Evolutionary conservation across 2,797 vertebrate genomes (phyloP).

Genomic region (Muscicapa comitata): DNA sequence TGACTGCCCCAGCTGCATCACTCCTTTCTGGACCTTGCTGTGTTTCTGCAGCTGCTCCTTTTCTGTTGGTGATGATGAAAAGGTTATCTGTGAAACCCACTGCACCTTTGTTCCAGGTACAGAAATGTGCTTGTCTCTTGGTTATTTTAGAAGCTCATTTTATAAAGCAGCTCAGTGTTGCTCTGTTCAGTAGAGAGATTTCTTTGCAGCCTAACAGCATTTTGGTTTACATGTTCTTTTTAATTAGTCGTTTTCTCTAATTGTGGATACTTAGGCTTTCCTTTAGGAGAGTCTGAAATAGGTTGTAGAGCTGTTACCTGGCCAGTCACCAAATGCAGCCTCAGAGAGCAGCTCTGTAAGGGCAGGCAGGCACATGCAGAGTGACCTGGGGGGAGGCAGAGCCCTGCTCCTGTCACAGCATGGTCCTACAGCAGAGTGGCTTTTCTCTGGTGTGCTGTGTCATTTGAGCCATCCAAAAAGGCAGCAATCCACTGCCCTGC

Average conservation of each 20-base stretch:
- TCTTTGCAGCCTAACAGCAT: neutral
- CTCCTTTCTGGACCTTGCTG: neutral
- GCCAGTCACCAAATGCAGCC: neutral
- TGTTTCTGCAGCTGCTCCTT: neutral
- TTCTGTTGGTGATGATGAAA: neutral
- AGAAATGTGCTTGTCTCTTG: neutral
- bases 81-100: neutral
- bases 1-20: neutral
- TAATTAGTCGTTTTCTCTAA: neutral
- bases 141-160: neutral
- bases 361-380: neutral
- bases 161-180: neutral
- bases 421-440: accelerated
- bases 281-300: neutral
- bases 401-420: accelerated
- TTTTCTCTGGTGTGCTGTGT: neutral
- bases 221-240: neutral
- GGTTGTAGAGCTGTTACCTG: neutral
- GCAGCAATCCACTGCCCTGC: neutral
- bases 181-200: neutral
- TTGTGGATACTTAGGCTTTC: neutral
- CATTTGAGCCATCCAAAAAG: neutral
- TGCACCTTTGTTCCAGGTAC: neutral
- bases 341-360: neutral
- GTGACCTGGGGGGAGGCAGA: neutral